Base-by-base conservation (phyloP, 2,888 invertebrate genomes). In the Dioctria rufipes region DNA sequence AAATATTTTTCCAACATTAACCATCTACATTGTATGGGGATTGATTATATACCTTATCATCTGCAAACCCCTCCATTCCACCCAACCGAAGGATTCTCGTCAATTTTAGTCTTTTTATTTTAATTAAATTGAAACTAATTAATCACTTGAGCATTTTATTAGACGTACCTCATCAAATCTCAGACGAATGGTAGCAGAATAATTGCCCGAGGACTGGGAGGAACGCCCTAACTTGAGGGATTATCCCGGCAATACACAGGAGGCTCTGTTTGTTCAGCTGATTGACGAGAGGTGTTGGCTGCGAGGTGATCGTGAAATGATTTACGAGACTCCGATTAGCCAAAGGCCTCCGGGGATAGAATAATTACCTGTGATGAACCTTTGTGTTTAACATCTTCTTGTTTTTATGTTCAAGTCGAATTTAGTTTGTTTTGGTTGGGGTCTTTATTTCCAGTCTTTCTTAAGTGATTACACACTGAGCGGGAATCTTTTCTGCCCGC, bases 291-390 rank as follows among this genome's bases (percentile, higher is more conserved):
- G 66, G 13, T 54, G 51, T 65, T 78, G n/a, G 61, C 9, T 66
- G 51, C 51, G 13, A 78, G 78, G 65, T 58, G 78, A 65, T 78
- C 78, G 37, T 40, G 54, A 39, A 11, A 66, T 78, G 78, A 78
- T 78, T 78, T 78, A 78, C 78, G 66, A 51, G 65, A 54, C 49
- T 51, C 66, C 65, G 40, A 66, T 66, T 66, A 66, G 39, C 25
- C 49, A 66, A 51, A 61, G 58, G 49, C 49, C 61, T 63, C 51
- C 39, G 51, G 43, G 60, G 43, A n/a, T 58, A 40, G 42, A 42
- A 58, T 60, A 60, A 73, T 73, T 73, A 73, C 13, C 42, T 42
- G 5, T 37, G 8, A 40, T 66, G 43, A 43, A 43, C 43, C 37
- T 25, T 39, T 61, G 61, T 25, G 61, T 61, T 61, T 51, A 13